Conservation (phyloP, 2,797 vertebrate species). For the Melanotaenia boesemani region DNA sequence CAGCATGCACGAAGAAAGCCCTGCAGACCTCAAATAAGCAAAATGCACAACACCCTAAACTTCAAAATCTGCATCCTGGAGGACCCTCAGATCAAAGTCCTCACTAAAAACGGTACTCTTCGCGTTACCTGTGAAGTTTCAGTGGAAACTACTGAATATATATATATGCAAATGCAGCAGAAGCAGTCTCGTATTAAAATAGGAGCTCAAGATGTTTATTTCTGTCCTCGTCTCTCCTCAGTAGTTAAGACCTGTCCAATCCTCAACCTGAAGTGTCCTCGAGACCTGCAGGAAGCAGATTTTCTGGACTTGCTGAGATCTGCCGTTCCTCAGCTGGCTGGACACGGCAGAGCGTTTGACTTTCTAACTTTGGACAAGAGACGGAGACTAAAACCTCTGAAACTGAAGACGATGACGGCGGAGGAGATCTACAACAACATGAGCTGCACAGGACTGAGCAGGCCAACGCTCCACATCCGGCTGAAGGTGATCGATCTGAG, state of each 20-base stretch:
- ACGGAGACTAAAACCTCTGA: conserved; percentile 28
- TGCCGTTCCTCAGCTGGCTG: conserved; percentile 46
- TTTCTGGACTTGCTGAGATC: conserved; percentile 52
- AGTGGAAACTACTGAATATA: too few relatives aligned
- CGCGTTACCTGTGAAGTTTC: too few relatives aligned
- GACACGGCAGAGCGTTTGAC: conserved; percentile 29
- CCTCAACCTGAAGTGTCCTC: conserved; percentile 44
- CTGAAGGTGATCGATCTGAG: conserved; percentile 29
- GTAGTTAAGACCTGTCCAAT: conserved; percentile 33
- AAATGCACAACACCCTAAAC: not conserved
- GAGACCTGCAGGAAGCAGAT: conserved; percentile 29
- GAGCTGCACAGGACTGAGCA: rapidly evolving
- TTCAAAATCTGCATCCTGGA: conserved; percentile 58
- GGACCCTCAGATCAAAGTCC: conserved; percentile 13
- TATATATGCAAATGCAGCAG: too few relatives aligned
- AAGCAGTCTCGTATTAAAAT: too few relatives aligned
- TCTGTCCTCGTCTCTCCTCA: conserved; percentile 9
- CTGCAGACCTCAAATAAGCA: conserved; percentile 9
- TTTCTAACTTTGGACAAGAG: conserved; percentile 24
- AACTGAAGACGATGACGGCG: conserved; percentile 11
- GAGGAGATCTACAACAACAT: conserved; percentile 37
- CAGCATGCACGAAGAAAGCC: not conserved
- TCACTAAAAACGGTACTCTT: conserved; percentile 33
- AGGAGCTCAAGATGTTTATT: too few relatives aligned
- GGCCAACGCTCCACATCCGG: conserved; percentile 34